These are phyloP conservation scores for Meloidogyne floridensis DNA, from an alignment of 1,140 invertebrate genomes.

Conservation along the genomic window DNA sequence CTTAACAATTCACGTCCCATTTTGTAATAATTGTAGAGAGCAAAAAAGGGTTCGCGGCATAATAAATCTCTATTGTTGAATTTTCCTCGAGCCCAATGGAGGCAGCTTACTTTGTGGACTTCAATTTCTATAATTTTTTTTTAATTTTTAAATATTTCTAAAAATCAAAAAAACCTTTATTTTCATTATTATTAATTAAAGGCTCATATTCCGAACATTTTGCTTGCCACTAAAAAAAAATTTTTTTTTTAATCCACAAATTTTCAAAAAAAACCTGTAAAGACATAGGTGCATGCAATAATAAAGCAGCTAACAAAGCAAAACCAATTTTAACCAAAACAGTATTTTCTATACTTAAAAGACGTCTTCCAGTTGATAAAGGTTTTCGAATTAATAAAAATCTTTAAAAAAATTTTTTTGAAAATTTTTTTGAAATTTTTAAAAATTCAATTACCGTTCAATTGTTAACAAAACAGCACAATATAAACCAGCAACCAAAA, in stretches of 20 bases:
- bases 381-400: constrained; percentile 55
- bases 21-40: constrained; percentile 63
- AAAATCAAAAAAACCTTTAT: constrained; percentile 20
- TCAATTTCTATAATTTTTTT: not conserved
- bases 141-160: not conserved
- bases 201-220: constrained; percentile 5
- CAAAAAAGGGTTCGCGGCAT: constrained; percentile 59
- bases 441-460: constrained; percentile 43
- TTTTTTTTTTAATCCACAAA: no score
- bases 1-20: constrained; percentile 53
- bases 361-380: constrained; percentile 41
- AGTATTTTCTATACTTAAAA: constrained; percentile 48
- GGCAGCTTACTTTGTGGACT: constrained; percentile 28
- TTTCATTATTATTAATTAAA: not conserved
- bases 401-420: constrained; percentile 34
- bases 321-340: constrained; percentile 49
- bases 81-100: not conserved
- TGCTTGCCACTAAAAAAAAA: not conserved
- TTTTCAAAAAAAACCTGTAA: constrained; percentile 46
- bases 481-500: constrained; percentile 63
- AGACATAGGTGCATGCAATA: constrained; percentile 57
- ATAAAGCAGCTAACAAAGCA: constrained; percentile 49
- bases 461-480: constrained; percentile 63
- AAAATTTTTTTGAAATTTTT: no score
- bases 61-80: constrained; percentile 17